Conservation (phyloP, 1,140 invertebrate genomes). For the Trichonephila inaurata region DNA sequence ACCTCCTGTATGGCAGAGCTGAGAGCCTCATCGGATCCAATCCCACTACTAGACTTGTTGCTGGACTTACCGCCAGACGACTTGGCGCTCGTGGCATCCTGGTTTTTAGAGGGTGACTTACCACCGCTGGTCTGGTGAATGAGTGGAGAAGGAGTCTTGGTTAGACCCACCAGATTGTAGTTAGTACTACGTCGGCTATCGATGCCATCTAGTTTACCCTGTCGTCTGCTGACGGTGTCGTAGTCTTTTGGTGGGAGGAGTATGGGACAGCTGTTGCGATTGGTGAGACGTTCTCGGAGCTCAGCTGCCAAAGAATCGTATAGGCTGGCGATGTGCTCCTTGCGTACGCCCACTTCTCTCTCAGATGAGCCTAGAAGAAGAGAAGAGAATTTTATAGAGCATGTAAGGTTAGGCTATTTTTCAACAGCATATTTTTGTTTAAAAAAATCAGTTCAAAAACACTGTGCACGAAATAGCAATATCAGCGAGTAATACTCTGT, state of each 20-base stretch:
- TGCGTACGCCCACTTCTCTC: constrained; percentile 61
- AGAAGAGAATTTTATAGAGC: not conserved
- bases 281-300: constrained; percentile 89
- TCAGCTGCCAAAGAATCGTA: constrained; percentile 96
- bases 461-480: too few species aligned
- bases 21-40: constrained; percentile 92
- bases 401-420: not conserved
- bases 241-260: constrained; percentile 95
- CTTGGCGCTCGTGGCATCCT: constrained; percentile 70
- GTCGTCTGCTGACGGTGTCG: constrained; percentile 88
- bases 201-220: constrained; percentile 87
- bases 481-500: too few species aligned
- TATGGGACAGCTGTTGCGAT: constrained; percentile 85
- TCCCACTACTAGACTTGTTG: constrained; percentile 84
- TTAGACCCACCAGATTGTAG: constrained; percentile 74
- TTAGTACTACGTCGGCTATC: constrained; percentile 83
- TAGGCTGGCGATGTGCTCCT: constrained; percentile 83
- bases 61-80: constrained; percentile 74
- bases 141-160: constrained; percentile 38
- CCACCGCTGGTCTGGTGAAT: constrained; percentile 21
- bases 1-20: constrained; percentile 82
- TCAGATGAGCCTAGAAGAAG: constrained; percentile 63
- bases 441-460: not conserved
- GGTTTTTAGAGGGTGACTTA: constrained; percentile 63
- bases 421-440: not conserved